Evolutionary conservation across 2,113 vertebrate species (phyloP).

Genomic region (Rhombomys opimus): DNA sequence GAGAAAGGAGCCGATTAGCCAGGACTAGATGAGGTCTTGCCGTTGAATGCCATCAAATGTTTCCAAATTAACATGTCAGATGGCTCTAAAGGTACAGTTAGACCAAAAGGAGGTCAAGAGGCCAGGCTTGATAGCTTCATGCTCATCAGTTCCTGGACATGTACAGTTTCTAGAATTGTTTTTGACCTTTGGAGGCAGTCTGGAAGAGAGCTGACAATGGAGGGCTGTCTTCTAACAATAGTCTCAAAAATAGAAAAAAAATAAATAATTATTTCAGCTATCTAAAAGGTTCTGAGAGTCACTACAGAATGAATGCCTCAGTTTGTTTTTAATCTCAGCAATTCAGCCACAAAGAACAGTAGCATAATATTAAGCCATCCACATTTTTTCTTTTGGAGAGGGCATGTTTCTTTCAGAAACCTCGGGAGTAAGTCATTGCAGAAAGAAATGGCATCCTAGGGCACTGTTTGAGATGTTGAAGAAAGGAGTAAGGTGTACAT

Average conservation of each 20-base stretch:
- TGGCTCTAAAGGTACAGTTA: neutral
- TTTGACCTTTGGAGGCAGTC: neutral
- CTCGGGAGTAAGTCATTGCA: neutral
- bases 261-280: neutral
- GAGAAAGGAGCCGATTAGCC: neutral
- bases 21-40: neutral
- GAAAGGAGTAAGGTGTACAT: neutral
- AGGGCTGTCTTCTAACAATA: neutral
- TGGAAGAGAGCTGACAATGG: neutral
- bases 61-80: neutral
- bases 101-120: neutral
- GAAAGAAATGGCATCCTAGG: neutral
- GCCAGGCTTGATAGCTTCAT: rapidly evolving
- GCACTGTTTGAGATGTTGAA: neutral
- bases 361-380: neutral
- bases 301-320: neutral
- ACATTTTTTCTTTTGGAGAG: neutral
- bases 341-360: neutral
- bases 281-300: neutral
- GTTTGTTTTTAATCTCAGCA: neutral
- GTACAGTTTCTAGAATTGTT: neutral
- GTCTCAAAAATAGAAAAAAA: neutral
- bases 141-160: neutral
- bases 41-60: neutral
- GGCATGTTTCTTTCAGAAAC: neutral